A percentile compares a stretch with the other conserved stretches of the same genome.
These are phyloP conservation scores for Numenius arquata DNA, from an alignment of 2,113 vertebrate species.

Conservation along the genomic window DNA sequence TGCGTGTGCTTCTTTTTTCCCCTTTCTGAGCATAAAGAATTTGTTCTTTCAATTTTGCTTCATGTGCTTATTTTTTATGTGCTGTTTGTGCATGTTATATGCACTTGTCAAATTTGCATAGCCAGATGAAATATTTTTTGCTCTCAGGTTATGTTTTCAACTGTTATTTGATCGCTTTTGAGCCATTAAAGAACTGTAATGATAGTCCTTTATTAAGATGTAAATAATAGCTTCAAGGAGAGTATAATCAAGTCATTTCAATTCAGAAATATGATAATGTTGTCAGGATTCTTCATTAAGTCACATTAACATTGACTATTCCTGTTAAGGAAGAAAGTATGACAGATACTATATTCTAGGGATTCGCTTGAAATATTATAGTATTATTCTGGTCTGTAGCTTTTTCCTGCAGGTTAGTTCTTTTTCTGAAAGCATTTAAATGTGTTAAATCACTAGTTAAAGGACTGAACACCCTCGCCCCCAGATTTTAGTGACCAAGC, in stretches of 20 bases:
- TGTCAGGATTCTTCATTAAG: conserved; percentile 23
- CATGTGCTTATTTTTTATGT: not conserved
- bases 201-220: conserved; percentile 4
- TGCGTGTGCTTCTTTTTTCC: not conserved
- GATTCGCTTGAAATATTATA: not conserved
- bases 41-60: not conserved
- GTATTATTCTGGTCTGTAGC: not conserved
- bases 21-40: not conserved
- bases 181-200: not conserved
- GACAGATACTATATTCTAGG: not conserved
- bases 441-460: not conserved
- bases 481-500: not conserved
- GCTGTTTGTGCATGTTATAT: not conserved
- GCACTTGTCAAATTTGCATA: not conserved
- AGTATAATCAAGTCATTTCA: not conserved
- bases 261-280: not conserved
- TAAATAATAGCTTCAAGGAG: conserved; percentile 35
- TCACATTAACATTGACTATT: not conserved
- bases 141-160: not conserved
- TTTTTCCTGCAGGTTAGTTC: not conserved
- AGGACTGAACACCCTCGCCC: not conserved
- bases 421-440: not conserved
- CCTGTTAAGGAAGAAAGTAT: not conserved
- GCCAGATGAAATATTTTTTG: not conserved
- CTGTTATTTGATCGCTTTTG: not conserved